Percentiles rank a stretch among this genome's conserved stretches.
Evolutionary conservation across 2,113 vertebrate species (phyloP).

Genomic region (Psephotus haematonotus): DNA sequence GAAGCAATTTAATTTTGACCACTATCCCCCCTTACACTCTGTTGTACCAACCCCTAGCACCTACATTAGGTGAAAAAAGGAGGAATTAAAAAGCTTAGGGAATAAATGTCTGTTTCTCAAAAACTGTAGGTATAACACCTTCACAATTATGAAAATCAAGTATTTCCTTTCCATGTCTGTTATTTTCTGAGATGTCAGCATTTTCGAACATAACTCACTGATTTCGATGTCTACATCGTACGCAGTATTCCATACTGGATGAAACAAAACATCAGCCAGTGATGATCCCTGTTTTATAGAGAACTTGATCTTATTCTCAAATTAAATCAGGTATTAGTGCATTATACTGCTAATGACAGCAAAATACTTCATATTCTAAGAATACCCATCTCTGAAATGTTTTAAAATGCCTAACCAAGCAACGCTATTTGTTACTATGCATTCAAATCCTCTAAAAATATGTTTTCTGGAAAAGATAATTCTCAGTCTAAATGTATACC

Average conservation of each 20-base stretch:
- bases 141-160: background rate
- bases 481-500: background rate
- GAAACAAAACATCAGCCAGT: background rate
- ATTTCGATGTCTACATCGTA: background rate
- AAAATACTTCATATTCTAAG: slow-evolving; percentile 52
- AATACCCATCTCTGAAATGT: slow-evolving; percentile 44
- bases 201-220: background rate
- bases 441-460: slow-evolving; percentile 31
- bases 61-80: background rate
- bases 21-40: background rate
- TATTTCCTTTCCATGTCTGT: background rate
- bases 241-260: background rate
- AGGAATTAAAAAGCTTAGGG: background rate
- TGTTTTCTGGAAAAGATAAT: slow-evolving; percentile 8
- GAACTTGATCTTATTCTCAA: slow-evolving; percentile 24
- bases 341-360: slow-evolving; percentile 36
- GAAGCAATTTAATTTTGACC: background rate
- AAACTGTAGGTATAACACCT: background rate
- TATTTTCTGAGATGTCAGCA: background rate
- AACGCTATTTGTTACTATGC: slow-evolving; percentile 8
- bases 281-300: slow-evolving; percentile 13
- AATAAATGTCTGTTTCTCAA: background rate
- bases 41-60: background rate
- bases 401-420: slow-evolving; percentile 32
- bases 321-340: slow-evolving; percentile 51